Percentiles rank a stretch among this genome's conserved stretches.
phyloP scores from a whole-genome alignment of 2,888 invertebrate species.

The Habroteleia sp. region DNA sequence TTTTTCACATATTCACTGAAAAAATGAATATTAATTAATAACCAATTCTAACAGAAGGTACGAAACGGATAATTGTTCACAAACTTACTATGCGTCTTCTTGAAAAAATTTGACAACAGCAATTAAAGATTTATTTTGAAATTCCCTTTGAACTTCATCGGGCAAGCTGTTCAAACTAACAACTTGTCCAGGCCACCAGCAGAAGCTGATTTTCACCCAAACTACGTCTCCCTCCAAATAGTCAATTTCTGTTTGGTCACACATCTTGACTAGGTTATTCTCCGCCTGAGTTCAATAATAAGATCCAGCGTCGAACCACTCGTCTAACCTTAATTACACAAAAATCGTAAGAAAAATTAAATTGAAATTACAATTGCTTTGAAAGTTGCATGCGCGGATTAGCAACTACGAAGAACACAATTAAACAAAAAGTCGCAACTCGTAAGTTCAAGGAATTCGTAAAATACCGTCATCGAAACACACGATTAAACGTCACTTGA shows the following conservation, averaged over 20 bases:
- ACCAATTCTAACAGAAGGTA: too few species aligned
- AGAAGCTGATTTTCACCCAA: slow-evolving; percentile 91
- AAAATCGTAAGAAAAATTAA: neutral
- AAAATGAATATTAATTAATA: slow-evolving; percentile 17
- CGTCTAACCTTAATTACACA: slow-evolving; percentile 42
- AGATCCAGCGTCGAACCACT: slow-evolving; percentile 45
- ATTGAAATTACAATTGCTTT: neutral
- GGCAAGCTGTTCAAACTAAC: slow-evolving; percentile 85
- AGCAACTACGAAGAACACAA: too few species aligned
- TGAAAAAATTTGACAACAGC: slow-evolving; percentile 92
- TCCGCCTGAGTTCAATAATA: slow-evolving; percentile 48
- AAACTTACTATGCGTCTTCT: slow-evolving; percentile 90
- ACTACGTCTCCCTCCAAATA: slow-evolving; percentile 90
- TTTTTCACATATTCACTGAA: slow-evolving; percentile 90
- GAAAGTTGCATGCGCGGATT: too few species aligned
- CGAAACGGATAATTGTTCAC: too few species aligned
- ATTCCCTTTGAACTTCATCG: slow-evolving; percentile 85
- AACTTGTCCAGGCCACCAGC: slow-evolving; percentile 94
- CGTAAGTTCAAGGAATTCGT: too few species aligned
- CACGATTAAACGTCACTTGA: too few species aligned
- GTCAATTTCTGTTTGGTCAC: slow-evolving; percentile 86
- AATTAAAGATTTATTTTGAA: slow-evolving; percentile 87
- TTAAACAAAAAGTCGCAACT: too few species aligned
- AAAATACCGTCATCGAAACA: too few species aligned
- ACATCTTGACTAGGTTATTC: slow-evolving; percentile 82